Conservation (phyloP, 1,140 invertebrate species). For the Probaryconus sp. region DNA sequence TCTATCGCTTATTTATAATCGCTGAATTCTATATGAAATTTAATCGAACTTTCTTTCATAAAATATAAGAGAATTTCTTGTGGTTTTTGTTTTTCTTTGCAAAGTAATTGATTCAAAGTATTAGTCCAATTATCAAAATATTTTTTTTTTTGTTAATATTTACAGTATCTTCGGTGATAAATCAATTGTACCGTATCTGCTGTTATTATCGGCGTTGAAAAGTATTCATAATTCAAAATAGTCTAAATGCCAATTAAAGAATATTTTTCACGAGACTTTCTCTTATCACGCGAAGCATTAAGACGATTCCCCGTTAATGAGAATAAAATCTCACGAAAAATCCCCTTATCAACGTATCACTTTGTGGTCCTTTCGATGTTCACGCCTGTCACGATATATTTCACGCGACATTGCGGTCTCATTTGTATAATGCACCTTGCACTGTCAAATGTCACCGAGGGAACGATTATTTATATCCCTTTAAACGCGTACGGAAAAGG, state of each 20-base stretch:
- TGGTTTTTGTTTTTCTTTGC: no score
- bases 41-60: no score
- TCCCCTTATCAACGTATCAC: slow-evolving; percentile 18
- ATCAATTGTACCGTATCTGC: neutral
- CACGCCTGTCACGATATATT: slow-evolving; percentile 57
- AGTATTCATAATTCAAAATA: no score
- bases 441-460: slow-evolving; percentile 15
- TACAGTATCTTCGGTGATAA: no score
- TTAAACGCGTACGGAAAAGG: slow-evolving; percentile 36
- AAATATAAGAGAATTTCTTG: no score
- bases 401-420: slow-evolving; percentile 38
- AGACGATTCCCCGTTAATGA: slow-evolving; percentile 27
- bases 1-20: no score
- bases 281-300: slow-evolving; percentile 11
- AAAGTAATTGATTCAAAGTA: no score
- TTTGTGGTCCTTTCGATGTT: slow-evolving; percentile 28
- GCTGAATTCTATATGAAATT: no score
- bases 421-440: slow-evolving; percentile 51
- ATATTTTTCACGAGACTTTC: slow-evolving; percentile 34
- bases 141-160: no score
- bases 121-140: no score
- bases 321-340: slow-evolving; percentile 36
- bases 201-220: no score
- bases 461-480: slow-evolving; percentile 38
- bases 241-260: slow-evolving; percentile 32